phyloP scores from a whole-genome alignment of 2,888 invertebrate genomes.

The Cynaeus angustus region DNA sequence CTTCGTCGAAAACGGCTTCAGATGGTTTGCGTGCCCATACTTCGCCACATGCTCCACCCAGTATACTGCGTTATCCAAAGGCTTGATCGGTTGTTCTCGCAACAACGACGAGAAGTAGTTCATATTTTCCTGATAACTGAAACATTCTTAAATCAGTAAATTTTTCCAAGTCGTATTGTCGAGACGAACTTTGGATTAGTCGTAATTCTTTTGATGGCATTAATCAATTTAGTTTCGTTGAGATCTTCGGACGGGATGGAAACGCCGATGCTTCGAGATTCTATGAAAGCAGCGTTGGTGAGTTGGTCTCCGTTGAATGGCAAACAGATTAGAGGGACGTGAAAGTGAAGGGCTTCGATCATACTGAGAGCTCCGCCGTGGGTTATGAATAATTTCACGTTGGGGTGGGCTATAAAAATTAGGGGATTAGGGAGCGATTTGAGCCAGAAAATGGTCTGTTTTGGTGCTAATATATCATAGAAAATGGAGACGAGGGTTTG shows the following conservation, averaged over 20 bases:
- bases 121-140: constrained; percentile 55
- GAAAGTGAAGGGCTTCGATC: constrained; percentile 73
- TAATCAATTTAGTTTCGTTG: constrained; percentile 68
- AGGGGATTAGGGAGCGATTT: too few species aligned
- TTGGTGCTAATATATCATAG: too few species aligned
- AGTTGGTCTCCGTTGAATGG: constrained; percentile 74
- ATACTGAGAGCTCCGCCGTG: constrained; percentile 76
- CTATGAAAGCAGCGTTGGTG: constrained; percentile 71
- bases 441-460: too few species aligned
- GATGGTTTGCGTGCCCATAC: constrained; percentile 58
- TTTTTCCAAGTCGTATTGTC: background rate
- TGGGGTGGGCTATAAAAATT: constrained; percentile 76
- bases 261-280: constrained; percentile 69
- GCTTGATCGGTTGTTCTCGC: constrained; percentile 57
- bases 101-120: constrained; percentile 55
- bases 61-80: constrained; percentile 61
- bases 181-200: constrained; percentile 46
- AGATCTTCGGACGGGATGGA: constrained; percentile 68
- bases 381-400: constrained; percentile 75
- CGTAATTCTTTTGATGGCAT: constrained; percentile 61
- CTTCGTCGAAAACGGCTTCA: constrained; percentile 56
- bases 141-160: constrained; percentile 25
- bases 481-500: too few species aligned
- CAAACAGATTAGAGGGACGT: constrained; percentile 73
- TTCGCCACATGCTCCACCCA: constrained; percentile 62